Conservation (phyloP, 1,140 invertebrate species). For the Saccostrea cuccullata region DNA sequence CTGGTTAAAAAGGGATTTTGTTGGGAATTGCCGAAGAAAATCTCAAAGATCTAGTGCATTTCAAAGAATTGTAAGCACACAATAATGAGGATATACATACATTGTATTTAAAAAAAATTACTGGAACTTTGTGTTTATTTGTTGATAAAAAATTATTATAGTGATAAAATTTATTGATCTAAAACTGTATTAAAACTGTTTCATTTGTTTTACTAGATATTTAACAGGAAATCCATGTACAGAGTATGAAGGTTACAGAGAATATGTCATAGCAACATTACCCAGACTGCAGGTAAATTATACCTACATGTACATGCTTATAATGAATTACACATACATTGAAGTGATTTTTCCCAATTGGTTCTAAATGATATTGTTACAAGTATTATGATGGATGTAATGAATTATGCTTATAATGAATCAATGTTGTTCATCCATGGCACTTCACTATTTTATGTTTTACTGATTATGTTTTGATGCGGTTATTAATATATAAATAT, state of each 20-base stretch:
- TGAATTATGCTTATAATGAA: too few species aligned
- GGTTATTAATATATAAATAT: neutral
- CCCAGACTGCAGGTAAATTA: slow-evolving; percentile 84
- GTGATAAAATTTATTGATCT: too few species aligned
- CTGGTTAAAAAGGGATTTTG: too few species aligned
- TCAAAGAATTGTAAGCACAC: slow-evolving; percentile 54
- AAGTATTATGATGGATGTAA: too few species aligned
- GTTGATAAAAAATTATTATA: too few species aligned
- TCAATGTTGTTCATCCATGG: too few species aligned
- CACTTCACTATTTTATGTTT: too few species aligned
- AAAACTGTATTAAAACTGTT: too few species aligned
- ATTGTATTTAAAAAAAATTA: neutral
- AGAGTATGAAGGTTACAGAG: slow-evolving; percentile 91
- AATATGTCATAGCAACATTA: slow-evolving; percentile 89
- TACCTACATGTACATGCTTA: neutral
- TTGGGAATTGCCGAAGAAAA: slow-evolving; percentile 88
- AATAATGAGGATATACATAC: neutral
- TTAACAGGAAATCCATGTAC: slow-evolving; percentile 85
- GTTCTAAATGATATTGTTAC: too few species aligned
- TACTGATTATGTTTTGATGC: neutral
- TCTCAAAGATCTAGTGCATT: slow-evolving; percentile 80
- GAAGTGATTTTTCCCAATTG: too few species aligned
- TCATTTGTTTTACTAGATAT: slow-evolving; percentile 73
- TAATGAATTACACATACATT: too few species aligned
- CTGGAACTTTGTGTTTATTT: neutral